Conservation (phyloP, 1,140 invertebrate genomes). For the Cydia splendana region DNA sequence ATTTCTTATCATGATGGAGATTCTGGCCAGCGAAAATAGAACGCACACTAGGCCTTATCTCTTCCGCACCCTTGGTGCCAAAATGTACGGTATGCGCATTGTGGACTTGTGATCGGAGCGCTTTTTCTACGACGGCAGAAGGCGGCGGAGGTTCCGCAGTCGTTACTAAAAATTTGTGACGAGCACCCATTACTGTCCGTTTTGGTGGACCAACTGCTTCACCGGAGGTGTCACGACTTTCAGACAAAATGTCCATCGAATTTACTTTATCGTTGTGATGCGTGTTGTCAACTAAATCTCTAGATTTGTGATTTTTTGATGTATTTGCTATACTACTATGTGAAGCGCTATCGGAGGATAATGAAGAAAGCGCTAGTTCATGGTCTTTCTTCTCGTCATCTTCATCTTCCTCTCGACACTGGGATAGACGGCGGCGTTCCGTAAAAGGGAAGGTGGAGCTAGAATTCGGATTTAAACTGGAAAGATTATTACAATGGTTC, state of each 20-base stretch:
- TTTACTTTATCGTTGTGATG: background rate
- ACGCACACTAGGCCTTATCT: slow-evolving; percentile 80
- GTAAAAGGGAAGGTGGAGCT: slow-evolving; percentile 80
- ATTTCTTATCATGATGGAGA: slow-evolving; percentile 88
- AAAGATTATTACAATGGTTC: slow-evolving; percentile 84
- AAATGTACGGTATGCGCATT: slow-evolving; percentile 84
- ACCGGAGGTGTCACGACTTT: slow-evolving; percentile 36
- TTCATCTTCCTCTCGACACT: slow-evolving; percentile 91
- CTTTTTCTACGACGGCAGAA: slow-evolving; percentile 65
- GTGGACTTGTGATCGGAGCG: slow-evolving; percentile 79
- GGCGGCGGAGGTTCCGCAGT: slow-evolving; percentile 52
- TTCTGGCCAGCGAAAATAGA: slow-evolving; percentile 80
- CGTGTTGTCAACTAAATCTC: slow-evolving; percentile 34
- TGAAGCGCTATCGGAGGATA: slow-evolving; percentile 45
- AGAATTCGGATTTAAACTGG: slow-evolving; percentile 80
- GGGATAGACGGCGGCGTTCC: slow-evolving; percentile 86
- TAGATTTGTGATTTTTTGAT: slow-evolving; percentile 31
- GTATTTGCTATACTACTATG: slow-evolving; percentile 33
- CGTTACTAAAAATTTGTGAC: slow-evolving; percentile 71
- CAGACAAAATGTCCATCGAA: slow-evolving; percentile 35
- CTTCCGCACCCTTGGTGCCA: slow-evolving; percentile 79
- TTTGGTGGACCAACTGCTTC: slow-evolving; percentile 54
- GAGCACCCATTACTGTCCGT: slow-evolving; percentile 67
- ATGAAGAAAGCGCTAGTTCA: slow-evolving; percentile 40
- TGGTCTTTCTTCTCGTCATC: slow-evolving; percentile 82